Conservation (phyloP, 2,797 vertebrate genomes). For the Hydrophis major region DNA sequence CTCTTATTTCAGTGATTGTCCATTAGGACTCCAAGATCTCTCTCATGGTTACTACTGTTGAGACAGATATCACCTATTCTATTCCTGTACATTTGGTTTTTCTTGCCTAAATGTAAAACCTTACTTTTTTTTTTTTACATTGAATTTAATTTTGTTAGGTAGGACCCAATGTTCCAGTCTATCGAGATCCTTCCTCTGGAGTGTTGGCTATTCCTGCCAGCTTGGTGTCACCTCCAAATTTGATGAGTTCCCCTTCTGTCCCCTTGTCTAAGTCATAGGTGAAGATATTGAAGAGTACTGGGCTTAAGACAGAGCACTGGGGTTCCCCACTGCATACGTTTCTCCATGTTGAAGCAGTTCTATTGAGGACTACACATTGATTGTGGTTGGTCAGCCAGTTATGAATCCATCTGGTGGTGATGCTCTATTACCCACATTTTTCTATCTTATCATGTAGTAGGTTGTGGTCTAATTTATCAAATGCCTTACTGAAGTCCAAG, state of each 20-base stretch:
- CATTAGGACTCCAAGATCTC: no score
- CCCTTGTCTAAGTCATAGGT: not conserved
- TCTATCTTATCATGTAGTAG: not conserved
- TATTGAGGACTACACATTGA: not conserved
- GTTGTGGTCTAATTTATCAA: not conserved
- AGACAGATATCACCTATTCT: no score
- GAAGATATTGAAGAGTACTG: not conserved
- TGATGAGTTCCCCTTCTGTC: not conserved
- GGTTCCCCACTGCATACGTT: not conserved
- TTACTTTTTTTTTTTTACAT: not conserved
- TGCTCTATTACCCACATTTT: not conserved
- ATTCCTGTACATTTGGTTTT: no score
- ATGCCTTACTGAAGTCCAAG: not conserved
- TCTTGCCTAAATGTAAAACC: no score
- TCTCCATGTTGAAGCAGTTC: not conserved
- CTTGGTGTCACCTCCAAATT: not conserved
- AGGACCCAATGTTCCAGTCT: not conserved
- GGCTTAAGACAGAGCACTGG: not conserved
- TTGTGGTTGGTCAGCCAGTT: not conserved
- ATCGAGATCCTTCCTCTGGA: no score
- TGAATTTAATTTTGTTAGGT: not conserved
- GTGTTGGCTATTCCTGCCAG: not conserved
- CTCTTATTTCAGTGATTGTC: no score
- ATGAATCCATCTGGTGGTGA: not conserved
- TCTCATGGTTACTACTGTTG: no score